A percentile compares a stretch with the other conserved stretches of the same genome.
phyloP scores from a whole-genome alignment of 2,888 invertebrate genomes.

The Rambutsinella grinnellia region DNA sequence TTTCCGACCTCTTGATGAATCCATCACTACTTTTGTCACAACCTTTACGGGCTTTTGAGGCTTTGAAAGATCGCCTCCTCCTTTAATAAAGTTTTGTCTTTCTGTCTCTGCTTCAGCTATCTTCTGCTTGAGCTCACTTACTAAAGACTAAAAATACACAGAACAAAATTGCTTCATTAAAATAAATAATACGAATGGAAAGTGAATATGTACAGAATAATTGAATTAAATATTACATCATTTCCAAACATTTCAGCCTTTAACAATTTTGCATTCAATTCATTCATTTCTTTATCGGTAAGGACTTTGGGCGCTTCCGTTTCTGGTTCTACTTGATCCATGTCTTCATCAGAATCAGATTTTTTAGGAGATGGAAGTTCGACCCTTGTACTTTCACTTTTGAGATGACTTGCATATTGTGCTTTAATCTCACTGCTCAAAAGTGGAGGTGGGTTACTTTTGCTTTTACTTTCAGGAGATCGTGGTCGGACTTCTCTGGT shows the following conservation, averaged over 20 bases:
- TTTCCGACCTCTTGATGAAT: constrained; percentile 26
- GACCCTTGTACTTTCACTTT: no score
- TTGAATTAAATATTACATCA: constrained; percentile 68
- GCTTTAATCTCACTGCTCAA: not conserved
- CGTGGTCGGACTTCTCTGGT: not conserved
- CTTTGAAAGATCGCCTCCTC: constrained; percentile 43
- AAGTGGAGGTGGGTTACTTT: no score
- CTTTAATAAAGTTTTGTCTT: constrained; percentile 55
- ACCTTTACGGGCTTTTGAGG: constrained; percentile 38
- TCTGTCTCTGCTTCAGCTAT: constrained; percentile 65
- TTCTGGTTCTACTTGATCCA: constrained; percentile 24
- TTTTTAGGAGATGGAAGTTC: no score
- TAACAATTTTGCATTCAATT: constrained; percentile 88
- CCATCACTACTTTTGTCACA: constrained; percentile 59
- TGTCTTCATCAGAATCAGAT: constrained; percentile 25
- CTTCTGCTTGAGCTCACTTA: constrained; percentile 79
- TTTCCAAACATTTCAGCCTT: constrained; percentile 96
- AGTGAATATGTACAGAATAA: not conserved
- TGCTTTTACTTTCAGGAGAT: not conserved
- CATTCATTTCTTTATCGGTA: constrained; percentile 89
- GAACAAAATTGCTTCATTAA: no score
- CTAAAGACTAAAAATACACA: constrained; percentile 72
- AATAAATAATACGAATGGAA: not conserved
- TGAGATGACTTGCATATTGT: not conserved
- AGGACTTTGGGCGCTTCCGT: constrained; percentile 69